phyloP scores from a whole-genome alignment of 2,113 vertebrate genomes.

The Capreolus pygargus region DNA sequence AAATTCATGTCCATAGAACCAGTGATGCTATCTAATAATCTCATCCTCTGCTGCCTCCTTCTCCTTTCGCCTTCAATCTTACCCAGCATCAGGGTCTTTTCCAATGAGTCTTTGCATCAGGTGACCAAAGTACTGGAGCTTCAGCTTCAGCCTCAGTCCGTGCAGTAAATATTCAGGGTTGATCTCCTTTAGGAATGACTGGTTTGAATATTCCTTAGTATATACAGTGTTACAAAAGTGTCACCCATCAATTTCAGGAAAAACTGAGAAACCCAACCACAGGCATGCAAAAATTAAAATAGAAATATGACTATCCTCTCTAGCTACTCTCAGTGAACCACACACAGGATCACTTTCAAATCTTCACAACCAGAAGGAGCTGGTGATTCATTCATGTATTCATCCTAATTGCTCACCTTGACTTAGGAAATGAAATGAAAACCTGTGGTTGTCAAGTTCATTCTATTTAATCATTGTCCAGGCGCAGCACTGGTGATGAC shows the following conservation, averaged over 20 bases:
- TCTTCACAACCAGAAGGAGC: neutral
- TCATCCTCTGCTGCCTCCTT: neutral
- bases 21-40: neutral
- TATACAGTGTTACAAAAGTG: neutral
- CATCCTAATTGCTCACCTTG: conserved; percentile 44
- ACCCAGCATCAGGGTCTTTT: neutral
- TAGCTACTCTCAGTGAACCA: neutral
- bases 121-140: neutral
- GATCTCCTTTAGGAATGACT: neutral
- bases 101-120: neutral
- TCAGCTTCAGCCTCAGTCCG: neutral
- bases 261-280: neutral
- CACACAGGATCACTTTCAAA: neutral
- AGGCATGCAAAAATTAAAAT: conserved; percentile 47
- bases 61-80: neutral
- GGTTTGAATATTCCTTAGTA: neutral
- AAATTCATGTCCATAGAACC: neutral
- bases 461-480: conserved; percentile 64
- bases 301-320: conserved; percentile 18
- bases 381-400: conserved; percentile 35
- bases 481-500: neutral
- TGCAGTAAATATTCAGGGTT: neutral
- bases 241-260: neutral
- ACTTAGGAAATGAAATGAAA: conserved; percentile 55
- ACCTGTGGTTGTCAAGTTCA: conserved; percentile 52